phyloP scores from a whole-genome alignment of 2,113 vertebrate genomes.

The Phyllopteryx taeniolatus region DNA sequence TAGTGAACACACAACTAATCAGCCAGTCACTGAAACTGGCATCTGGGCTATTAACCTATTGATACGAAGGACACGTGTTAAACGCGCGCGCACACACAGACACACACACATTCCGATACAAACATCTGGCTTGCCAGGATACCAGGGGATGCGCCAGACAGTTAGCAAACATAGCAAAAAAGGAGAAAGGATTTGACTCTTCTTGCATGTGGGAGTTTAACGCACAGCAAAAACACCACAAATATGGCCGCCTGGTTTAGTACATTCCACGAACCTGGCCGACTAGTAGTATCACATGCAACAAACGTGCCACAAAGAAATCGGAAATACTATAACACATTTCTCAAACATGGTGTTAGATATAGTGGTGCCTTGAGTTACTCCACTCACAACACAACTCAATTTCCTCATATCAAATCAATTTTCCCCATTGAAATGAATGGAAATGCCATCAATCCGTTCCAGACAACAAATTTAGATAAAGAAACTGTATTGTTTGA shows the following conservation, averaged over 20 bases:
- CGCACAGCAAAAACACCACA: not conserved
- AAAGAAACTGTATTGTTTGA: no score
- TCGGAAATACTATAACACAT: no score
- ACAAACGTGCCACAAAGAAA: no score
- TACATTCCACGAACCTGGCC: not conserved
- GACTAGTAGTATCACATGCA: not conserved
- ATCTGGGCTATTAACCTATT: conserved; percentile 78
- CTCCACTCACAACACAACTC: no score
- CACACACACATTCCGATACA: conserved; percentile 50
- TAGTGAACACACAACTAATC: conserved; percentile 81
- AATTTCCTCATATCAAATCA: no score
- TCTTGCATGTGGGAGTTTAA: no score
- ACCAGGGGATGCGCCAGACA: not conserved
- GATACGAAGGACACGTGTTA: conserved; percentile 67
- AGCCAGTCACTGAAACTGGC: conserved; percentile 76
- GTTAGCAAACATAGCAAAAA: not conserved
- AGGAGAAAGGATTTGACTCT: not conserved
- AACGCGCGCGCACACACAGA: conserved; percentile 31
- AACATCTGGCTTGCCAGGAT: conserved; percentile 23
- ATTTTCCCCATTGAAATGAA: no score
- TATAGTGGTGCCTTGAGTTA: no score
- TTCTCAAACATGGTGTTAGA: no score
- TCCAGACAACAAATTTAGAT: no score
- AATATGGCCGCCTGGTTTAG: not conserved
- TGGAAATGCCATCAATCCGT: no score